Percentiles rank a stretch among this genome's conserved stretches.
These are phyloP conservation scores for Gorsachius magnificus DNA, from an alignment of 2,797 vertebrate species.

Conservation along the genomic window DNA sequence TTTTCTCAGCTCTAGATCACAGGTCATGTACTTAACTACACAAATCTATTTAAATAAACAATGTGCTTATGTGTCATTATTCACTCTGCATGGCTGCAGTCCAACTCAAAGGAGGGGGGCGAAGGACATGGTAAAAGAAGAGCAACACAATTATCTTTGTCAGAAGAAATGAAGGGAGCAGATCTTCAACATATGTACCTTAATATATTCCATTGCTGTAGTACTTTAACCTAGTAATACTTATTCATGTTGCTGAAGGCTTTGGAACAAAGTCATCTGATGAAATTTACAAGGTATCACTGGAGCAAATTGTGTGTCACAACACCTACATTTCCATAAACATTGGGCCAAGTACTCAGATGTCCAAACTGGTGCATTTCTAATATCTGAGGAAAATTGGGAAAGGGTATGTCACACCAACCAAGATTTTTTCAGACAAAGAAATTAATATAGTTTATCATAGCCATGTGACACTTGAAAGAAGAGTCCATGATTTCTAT, in stretches of 20 bases:
- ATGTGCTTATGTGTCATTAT: neutral
- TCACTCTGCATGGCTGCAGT: neutral
- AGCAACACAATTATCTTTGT: neutral
- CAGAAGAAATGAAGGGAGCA: neutral
- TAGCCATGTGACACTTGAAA: accelerated
- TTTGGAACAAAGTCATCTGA: neutral
- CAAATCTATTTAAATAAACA: constrained; percentile 59
- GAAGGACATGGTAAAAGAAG: neutral
- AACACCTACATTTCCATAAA: neutral
- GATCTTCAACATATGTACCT: neutral
- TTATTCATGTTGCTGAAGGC: neutral
- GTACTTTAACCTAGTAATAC: neutral
- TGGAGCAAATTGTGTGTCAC: neutral
- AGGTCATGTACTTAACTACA: constrained; percentile 26
- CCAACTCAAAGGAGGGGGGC: neutral
- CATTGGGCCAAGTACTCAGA: neutral
- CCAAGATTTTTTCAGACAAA: neutral
- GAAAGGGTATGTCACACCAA: neutral
- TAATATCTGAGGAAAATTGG: neutral
- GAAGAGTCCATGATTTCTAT: neutral
- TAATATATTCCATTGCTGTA: neutral
- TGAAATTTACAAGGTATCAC: neutral
- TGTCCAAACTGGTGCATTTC: neutral
- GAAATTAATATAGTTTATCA: neutral
- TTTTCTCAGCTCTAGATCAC: constrained; percentile 27